Evolutionary conservation across 2,888 invertebrate species (phyloP), one percentile per base, ranked within the genome.

Genomic region (Sinohyriopsis cumingii): DNA sequence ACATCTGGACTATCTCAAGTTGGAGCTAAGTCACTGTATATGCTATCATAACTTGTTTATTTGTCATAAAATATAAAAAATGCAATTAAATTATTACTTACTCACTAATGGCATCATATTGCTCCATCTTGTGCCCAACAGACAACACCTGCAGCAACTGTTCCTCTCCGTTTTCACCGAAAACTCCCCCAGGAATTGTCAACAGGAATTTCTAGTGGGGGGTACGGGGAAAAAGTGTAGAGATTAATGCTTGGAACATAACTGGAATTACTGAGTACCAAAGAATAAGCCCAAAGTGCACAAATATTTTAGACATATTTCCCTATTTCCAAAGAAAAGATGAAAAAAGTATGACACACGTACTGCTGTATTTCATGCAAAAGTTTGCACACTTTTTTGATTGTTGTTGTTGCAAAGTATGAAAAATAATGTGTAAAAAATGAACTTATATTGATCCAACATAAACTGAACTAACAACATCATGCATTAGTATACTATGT

Each of bases 151-250:
- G 78, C 90, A 99, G 97, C 73, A 99, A 92, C 82, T 94, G 93
- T 91, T 95, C 94, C 90, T 99, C 99, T 75, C 96, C 95, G 68
- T 95, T 95, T 55, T 94, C 93, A 0, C 98, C 97, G 91, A 99
- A 98, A 74, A 99, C 95, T 55, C 99, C 99, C 71, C 96, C 97
- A 22, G 98, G 98, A 84, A 99, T 94, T 93, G 98, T 98, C 78
- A 98, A 93, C 69, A 99, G 93, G 91, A 99, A 99, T 91, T 98
- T 98, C 92, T 92, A 45, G 45, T 45, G 12, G 45, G 83, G 83
- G 15, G 85, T 83, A 55, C 28, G n/a, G 12, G 15, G 15, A 45
- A 15, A 15, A 12, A 15, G 45, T 45, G 45, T 45, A 45, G 15
- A 12, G 15, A 24, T 15, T 53, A 22, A 59, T 59, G 59, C 59